Evolutionary conservation across 2,797 vertebrate genomes (phyloP).

Genomic region (Tenualosa ilisha): DNA sequence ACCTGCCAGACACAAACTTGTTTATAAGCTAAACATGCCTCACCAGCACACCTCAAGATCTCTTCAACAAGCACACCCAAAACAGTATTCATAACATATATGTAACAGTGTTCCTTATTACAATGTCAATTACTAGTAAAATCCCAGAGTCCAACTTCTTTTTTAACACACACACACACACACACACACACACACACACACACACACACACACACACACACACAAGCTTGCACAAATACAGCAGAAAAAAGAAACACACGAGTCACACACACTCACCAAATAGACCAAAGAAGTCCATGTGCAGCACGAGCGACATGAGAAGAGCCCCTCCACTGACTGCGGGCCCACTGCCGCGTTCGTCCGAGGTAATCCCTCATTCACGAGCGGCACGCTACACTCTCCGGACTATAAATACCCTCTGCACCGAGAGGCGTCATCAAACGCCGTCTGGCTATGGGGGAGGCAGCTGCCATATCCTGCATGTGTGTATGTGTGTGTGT

Average conservation of each 20-base stretch:
- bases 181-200: not conserved
- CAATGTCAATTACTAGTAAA: not conserved
- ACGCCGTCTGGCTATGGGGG: slow-evolving; percentile 59
- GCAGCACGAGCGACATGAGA: not conserved
- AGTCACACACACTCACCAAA: not conserved
- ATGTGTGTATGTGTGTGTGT: not conserved
- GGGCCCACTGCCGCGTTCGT: slow-evolving; percentile 61
- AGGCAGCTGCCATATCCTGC: slow-evolving; percentile 10
- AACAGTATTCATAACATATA: not conserved
- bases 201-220: not conserved
- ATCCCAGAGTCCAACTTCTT: not conserved
- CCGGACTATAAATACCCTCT: slow-evolving; percentile 74
- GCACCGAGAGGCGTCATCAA: slow-evolving; percentile 64
- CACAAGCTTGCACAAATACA: not conserved
- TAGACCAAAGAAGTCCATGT: not conserved
- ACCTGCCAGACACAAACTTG: not conserved
- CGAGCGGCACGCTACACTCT: slow-evolving; percentile 68
- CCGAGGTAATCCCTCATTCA: slow-evolving; percentile 74
- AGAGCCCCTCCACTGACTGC: not conserved
- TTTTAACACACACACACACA: not conserved
- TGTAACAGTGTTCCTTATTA: not conserved
- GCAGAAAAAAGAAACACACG: not conserved
- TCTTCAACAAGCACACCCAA: not conserved
- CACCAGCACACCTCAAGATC: not conserved
- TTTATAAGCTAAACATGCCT: not conserved